Base-by-base conservation (phyloP, 1,140 invertebrate genomes). In the Pinna nobilis region DNA sequence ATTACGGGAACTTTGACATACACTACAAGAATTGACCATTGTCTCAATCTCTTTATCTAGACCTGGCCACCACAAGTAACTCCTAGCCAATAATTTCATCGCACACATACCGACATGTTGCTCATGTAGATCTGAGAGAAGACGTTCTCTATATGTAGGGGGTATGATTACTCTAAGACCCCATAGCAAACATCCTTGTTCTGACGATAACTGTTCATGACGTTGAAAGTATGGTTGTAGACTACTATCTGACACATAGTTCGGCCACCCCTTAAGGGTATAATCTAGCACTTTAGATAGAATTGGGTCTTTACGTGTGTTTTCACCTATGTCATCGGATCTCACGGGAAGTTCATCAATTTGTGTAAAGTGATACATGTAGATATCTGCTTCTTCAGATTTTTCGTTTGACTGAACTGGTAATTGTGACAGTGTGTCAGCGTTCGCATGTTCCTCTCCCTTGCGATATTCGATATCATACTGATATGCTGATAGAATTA, bases 51-150 rank as follows among this genome's bases (percentile, higher is more conserved):
- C 86, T 33, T 72, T 35, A 70, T 92, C 89, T 0, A 91, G 84
- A 3, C 78, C 77, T 9, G 85, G 87, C 90, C 90, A 92, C 89
- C 89, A 91, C 74, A 91, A 74, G 63, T 88, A 88, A 2, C 74
- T 78, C 0, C 90, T 71, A 0, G 89, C 87, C 18, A 86, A 41
- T 1, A 60, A 33, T 72, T 91, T 91, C 78, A 88, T 90, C 61
- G 87, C 81, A 1, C 87, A 82, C 15, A 90, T 87, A 1, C 90
- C 89, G 20, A 84, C 72, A 77, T 91, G 89, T 2, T 77, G 79
- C 1, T 63, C 55, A 79, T 57, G 53, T 11, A 57, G 11, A 15
- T 57, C 53, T n/a, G 15, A 13, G 18, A 55, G 9, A 18, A 55
- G 23, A 11, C 53, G 25, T 33, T 1, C 28, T 28, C 1, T 53